Evolutionary conservation across 2,797 vertebrate species (phyloP).

Genomic region (Spinibarbus caldwelli): DNA sequence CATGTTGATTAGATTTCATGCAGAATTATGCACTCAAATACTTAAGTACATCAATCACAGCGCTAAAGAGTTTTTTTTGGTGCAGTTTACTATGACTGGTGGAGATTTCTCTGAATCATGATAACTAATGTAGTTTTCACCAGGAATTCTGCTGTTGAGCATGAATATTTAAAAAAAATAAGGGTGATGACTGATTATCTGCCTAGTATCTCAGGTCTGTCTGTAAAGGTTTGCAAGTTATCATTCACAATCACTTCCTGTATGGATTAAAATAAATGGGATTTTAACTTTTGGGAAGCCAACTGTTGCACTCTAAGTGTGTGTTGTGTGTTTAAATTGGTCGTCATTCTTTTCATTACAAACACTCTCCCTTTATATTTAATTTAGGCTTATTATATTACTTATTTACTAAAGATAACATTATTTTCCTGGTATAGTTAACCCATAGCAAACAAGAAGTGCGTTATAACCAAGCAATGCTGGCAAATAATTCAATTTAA

Average conservation of each 20-base stretch:
- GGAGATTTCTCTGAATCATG: background rate
- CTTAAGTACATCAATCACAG: background rate
- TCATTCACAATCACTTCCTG: background rate
- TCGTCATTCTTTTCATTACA: background rate
- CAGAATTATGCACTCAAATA: background rate
- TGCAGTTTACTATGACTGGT: too few species aligned
- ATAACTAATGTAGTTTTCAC: background rate
- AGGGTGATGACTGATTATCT: background rate
- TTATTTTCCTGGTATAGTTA: background rate
- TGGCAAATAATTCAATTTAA: background rate
- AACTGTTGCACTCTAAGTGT: background rate
- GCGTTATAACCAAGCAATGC: background rate
- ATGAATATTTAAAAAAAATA: background rate
- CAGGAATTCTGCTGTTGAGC: background rate
- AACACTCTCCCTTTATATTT: background rate
- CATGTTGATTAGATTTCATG: background rate
- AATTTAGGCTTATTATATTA: background rate
- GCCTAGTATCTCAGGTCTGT: background rate
- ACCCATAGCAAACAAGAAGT: background rate
- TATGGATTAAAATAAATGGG: background rate
- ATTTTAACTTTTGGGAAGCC: background rate
- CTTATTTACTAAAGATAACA: background rate
- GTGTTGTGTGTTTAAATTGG: background rate
- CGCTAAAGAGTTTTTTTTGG: too few species aligned
- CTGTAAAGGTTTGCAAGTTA: background rate